A percentile compares a stretch with the other conserved stretches of the same genome.
Evolutionary conservation across 2,888 invertebrate species (phyloP).

Genomic region (Drosophila mercatorum): DNA sequence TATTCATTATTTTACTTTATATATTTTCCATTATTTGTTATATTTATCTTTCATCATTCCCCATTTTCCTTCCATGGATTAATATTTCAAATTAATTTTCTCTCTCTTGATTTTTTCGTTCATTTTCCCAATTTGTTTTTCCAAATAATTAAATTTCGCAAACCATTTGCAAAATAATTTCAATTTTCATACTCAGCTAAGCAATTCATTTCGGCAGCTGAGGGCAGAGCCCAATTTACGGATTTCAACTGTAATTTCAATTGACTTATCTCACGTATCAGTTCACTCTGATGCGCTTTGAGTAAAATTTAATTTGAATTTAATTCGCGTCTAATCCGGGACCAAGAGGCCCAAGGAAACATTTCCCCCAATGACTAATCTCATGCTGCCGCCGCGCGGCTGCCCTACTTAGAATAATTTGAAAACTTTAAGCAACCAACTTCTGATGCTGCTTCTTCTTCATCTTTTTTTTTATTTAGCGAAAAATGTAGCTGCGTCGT

Average conservation of each 20-base stretch:
- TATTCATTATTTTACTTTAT: neutral
- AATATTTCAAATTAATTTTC: neutral
- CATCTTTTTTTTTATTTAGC: conserved; percentile 18
- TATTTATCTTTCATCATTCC: neutral
- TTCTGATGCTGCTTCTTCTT: conserved; percentile 13
- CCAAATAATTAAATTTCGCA: conserved; percentile 31
- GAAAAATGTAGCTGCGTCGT: conserved; percentile 68
- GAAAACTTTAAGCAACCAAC: conserved; percentile 73
- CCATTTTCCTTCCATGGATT: neutral
- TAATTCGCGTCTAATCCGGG: conserved; percentile 63
- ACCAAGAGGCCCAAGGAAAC: conserved; percentile 30
- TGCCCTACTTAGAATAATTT: conserved; percentile 78
- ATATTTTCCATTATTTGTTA: neutral
- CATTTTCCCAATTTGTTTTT: conserved; percentile 22
- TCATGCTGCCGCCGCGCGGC: conserved; percentile 33
- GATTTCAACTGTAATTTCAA: conserved; percentile 47
- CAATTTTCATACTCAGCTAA: conserved; percentile 36
- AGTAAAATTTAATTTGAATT: conserved; percentile 75
- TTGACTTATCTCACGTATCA: conserved; percentile 62
- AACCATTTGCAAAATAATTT: conserved; percentile 53
- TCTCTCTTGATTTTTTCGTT: neutral
- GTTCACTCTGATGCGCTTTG: conserved; percentile 76
- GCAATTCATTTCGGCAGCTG: conserved; percentile 34
- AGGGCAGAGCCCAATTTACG: conserved; percentile 8
- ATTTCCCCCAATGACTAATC: conserved; percentile 61